phyloP scores from a whole-genome alignment of 2,113 vertebrate genomes.

The Synchiropus splendidus region DNA sequence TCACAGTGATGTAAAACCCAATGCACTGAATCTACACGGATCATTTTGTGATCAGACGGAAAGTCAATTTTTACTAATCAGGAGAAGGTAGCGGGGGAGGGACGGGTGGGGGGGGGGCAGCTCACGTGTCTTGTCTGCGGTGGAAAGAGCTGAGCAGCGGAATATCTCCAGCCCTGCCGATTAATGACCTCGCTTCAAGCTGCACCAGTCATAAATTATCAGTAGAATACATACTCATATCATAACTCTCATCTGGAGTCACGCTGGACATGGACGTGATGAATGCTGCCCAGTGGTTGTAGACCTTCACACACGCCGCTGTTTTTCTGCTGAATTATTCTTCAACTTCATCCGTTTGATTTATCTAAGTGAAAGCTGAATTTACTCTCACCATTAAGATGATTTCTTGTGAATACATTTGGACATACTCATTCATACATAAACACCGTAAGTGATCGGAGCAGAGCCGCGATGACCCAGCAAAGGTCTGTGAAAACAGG shows the following conservation, averaged over 20 bases:
- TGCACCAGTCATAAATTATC: conserved; percentile 10
- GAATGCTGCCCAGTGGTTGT: conserved; percentile 2
- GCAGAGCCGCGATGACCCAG: no score
- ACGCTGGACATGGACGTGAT: conserved; percentile 6
- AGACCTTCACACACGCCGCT: no score
- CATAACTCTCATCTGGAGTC: conserved; percentile 11
- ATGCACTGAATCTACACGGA: conserved; percentile 27
- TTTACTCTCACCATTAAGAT: no score
- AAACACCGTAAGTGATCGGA: no score
- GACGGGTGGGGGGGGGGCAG: not conserved
- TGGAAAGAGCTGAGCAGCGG: conserved; percentile 7
- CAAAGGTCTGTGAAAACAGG: no score
- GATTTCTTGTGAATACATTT: no score
- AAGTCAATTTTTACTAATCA: conserved; percentile 57
- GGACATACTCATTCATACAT: no score
- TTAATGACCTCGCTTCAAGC: conserved; percentile 14
- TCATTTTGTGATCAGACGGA: conserved; percentile 44
- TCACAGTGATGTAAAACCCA: conserved; percentile 44
- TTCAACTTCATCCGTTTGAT: no score
- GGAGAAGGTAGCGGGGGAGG: conserved; percentile 8
- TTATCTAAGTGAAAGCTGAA: no score
- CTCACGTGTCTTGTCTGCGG: conserved; percentile 7
- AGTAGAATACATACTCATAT: conserved; percentile 13
- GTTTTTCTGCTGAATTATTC: no score
- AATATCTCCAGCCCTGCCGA: conserved; percentile 13